Evolutionary conservation across 2,888 invertebrate genomes (phyloP).

Genomic region (Tethea ocularis): DNA sequence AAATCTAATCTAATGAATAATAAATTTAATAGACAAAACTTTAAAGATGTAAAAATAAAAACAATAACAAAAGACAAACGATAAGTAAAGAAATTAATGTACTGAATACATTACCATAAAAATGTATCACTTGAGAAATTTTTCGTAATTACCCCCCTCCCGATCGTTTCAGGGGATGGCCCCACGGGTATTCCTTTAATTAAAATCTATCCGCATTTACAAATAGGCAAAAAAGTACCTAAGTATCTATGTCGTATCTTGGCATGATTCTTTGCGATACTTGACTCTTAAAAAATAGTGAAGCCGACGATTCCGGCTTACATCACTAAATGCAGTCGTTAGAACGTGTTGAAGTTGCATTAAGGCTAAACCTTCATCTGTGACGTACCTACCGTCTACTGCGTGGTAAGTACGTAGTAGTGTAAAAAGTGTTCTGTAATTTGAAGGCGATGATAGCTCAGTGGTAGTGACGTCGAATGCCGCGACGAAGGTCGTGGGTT

Average conservation of each 20-base stretch:
- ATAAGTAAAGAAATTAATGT: not conserved
- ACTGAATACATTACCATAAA: not conserved
- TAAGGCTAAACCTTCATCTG: not conserved
- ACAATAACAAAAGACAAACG: no score
- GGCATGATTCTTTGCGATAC: no score
- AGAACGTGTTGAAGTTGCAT: not conserved
- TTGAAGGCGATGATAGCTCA: no score
- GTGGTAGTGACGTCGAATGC: no score
- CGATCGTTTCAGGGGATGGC: not conserved
- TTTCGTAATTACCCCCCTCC: not conserved
- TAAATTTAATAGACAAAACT: no score
- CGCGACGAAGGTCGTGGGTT: no score
- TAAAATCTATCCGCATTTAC: not conserved
- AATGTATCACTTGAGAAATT: not conserved
- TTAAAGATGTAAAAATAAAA: no score
- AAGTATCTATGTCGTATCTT: no score
- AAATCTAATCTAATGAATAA: no score
- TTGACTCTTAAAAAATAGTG: not conserved
- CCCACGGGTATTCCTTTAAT: not conserved
- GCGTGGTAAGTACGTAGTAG: no score
- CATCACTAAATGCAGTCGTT: not conserved
- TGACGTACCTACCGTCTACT: not conserved
- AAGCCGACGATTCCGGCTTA: not conserved
- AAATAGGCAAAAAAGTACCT: not conserved
- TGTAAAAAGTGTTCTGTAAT: no score